Evolutionary conservation across 2,888 invertebrate genomes (phyloP).

Genomic region (Clistopyga incitator): DNA sequence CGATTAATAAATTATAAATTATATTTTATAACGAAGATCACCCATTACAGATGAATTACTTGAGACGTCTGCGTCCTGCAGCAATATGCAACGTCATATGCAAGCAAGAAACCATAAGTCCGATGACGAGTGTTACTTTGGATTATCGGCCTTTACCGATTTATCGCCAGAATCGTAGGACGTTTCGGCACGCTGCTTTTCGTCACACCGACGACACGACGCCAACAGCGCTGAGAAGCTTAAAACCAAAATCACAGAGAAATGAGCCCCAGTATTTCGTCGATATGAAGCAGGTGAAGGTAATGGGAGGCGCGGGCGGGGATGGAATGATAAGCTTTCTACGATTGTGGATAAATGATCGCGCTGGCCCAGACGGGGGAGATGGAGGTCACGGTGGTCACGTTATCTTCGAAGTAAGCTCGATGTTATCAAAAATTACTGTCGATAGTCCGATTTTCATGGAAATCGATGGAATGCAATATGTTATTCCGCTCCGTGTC

Average conservation of each 20-base stretch:
- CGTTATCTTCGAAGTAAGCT: slow-evolving; percentile 90
- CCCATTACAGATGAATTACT: slow-evolving; percentile 74
- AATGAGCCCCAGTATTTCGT: slow-evolving; percentile 74
- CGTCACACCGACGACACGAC: slow-evolving; percentile 54
- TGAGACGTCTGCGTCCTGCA: slow-evolving; percentile 68
- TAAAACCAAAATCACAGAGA: slow-evolving; percentile 76
- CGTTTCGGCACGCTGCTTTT: slow-evolving; percentile 69
- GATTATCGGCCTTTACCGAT: slow-evolving; percentile 27
- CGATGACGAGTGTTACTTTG: slow-evolving; percentile 29
- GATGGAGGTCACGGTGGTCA: slow-evolving; percentile 99
- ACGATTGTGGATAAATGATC: slow-evolving; percentile 92
- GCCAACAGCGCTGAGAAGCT: slow-evolving; percentile 75
- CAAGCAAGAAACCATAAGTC: slow-evolving; percentile 53
- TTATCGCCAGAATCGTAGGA: slow-evolving; percentile 59
- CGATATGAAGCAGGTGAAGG: slow-evolving; percentile 85
- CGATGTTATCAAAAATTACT: background rate
- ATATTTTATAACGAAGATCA: slow-evolving; percentile 16
- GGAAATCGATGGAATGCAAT: background rate
- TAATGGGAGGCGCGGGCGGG: slow-evolving; percentile 95
- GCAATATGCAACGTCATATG: slow-evolving; percentile 59
- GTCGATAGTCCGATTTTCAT: background rate
- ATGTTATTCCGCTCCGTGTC: slow-evolving; percentile 47
- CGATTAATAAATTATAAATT: slow-evolving; percentile 28
- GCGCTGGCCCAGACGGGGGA: slow-evolving; percentile 97
- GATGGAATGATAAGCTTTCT: slow-evolving; percentile 96